Percentiles rank a stretch among this genome's conserved stretches.
These are phyloP conservation scores for Tolmerus cingulatus DNA, from an alignment of 2,888 invertebrate species.

Conservation along the genomic window DNA sequence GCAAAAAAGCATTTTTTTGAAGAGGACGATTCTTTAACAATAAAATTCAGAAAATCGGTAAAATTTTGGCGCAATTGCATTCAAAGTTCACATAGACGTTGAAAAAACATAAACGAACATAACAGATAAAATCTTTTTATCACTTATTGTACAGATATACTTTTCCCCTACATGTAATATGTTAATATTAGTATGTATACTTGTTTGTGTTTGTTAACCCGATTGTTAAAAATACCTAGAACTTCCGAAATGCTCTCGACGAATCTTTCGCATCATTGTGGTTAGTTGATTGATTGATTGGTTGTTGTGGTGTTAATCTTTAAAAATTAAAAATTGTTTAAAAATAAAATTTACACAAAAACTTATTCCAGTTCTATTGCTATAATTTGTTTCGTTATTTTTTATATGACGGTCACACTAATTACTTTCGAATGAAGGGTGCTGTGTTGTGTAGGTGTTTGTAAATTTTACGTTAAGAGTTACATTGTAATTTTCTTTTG, in stretches of 20 bases:
- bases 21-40: not conserved
- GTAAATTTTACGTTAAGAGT: not conserved
- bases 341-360: not conserved
- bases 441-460: conserved; percentile 20
- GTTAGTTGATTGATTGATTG: not conserved
- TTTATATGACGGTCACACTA: not conserved
- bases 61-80: conserved; percentile 14
- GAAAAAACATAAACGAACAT: conserved; percentile 6
- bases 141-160: conserved; percentile 49
- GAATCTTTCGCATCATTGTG: not conserved
- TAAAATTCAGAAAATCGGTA: conserved; percentile 33
- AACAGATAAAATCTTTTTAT: conserved; percentile 45
- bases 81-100: conserved; percentile 23
- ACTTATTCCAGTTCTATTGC: not conserved
- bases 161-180: conserved; percentile 42
- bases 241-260: not conserved
- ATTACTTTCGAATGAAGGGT: conserved; percentile 20
- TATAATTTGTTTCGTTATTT: not conserved
- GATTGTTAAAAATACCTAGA: not conserved
- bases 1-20: not conserved
- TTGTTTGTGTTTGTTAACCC: conserved; percentile 14
- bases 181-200: conserved; percentile 40
- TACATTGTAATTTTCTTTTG: not conserved
- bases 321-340: not conserved
- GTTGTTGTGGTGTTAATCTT: not conserved